Base-by-base conservation (phyloP, 2,888 invertebrate species). In the Dynastes grantii region DNA sequence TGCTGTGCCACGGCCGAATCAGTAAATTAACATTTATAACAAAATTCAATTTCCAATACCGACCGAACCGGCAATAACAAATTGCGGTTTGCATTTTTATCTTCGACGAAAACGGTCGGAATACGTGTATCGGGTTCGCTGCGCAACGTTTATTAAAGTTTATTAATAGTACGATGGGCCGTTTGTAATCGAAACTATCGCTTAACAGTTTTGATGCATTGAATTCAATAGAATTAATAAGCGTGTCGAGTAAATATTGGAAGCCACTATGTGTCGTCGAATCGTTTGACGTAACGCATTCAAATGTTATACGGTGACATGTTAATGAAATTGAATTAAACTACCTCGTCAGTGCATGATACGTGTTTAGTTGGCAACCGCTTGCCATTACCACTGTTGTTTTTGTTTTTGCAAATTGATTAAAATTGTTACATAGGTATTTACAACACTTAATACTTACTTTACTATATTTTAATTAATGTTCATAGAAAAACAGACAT, bases 1-100 rank as follows among this genome's bases (percentile, higher is more conserved):
- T 61, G 22, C 16, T 61, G 61, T 40, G 13, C 45, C 9, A 55
- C n/a, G 45, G 13, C 9, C 61, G 73, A 61, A 75, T 61, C 73
- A 45, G 61, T 45, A 61, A 75, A 75, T 75, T 75, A 75, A 75
- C 61, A 75, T 63, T 75, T 75, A 75, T 45, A 75, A 75, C 58
- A 75, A 75, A 61, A 75, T 75, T 75, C 61, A 75, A 75, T 75
- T 75, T 75, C 45, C 73, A 45, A 13, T 45, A 27, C 73, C 27
- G 55, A 49, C 45, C 13, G 58, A 22, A 61, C 45, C 6, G 27
- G 45, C 45, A 75, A 75, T 61, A 75, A 27, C 29, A 63, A 58
- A 61, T 61, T 45, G 61, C n/a, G 55, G 73, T 45, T 45, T 13
- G 61, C 40, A 27, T 61, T 75, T 75, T 61, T 75, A 45, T 68